Evolutionary conservation across 2,888 invertebrate genomes (phyloP).

Genomic region (Mesochorus sp.): DNA sequence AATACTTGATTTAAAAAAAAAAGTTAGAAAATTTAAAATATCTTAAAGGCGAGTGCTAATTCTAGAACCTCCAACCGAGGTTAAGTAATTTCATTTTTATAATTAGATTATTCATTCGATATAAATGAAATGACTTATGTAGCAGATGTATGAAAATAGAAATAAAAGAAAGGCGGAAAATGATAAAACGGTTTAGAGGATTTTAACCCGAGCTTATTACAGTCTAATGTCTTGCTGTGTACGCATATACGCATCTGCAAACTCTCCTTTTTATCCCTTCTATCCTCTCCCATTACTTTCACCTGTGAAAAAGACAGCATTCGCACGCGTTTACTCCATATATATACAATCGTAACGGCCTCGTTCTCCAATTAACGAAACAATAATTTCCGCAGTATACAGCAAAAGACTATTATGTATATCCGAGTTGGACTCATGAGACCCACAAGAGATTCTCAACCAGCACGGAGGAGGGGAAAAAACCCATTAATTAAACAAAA

Average conservation of each 20-base stretch:
- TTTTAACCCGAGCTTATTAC: conserved; percentile 14
- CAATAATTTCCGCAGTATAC: conserved; percentile 45
- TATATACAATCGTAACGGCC: conserved; percentile 42
- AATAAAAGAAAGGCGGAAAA: not conserved
- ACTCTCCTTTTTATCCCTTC: conserved; percentile 45
- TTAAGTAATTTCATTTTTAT: no score
- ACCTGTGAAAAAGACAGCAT: conserved; percentile 40
- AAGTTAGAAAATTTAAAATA: no score
- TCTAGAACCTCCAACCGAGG: no score
- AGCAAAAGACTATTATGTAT: not conserved
- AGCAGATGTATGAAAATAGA: not conserved
- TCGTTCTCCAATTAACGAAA: conserved; percentile 58
- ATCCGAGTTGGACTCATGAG: conserved; percentile 2
- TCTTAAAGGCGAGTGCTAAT: no score
- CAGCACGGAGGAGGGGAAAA: not conserved
- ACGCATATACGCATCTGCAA: conserved; percentile 29
- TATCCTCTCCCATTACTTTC: conserved; percentile 62
- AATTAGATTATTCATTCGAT: no score
- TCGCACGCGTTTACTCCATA: conserved; percentile 17
- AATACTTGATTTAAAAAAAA: no score
- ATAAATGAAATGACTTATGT: no score
- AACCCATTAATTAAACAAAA: conserved; percentile 61
- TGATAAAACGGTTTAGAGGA: conserved; percentile 25
- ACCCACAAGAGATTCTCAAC: conserved; percentile 4
- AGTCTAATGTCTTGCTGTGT: conserved; percentile 13